These are phyloP conservation scores for Xestoiulus laeticollis DNA, from an alignment of 2,888 invertebrate species.

Conservation along the genomic window DNA sequence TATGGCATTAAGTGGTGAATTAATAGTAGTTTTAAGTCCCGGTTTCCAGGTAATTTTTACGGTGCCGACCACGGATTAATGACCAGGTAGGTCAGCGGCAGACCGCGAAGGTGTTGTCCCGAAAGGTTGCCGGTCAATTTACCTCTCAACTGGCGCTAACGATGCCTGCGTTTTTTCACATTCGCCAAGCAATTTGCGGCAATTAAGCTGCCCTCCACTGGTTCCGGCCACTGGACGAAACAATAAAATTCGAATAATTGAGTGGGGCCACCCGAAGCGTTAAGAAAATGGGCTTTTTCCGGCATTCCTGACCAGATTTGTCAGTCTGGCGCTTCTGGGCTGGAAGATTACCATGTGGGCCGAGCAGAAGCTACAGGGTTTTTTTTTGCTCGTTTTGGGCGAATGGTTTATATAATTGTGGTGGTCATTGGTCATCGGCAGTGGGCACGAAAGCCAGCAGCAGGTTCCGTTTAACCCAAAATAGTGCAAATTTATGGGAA, in stretches of 20 bases:
- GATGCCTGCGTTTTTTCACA: not conserved
- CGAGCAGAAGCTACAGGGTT: not conserved
- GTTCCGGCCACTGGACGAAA: not conserved
- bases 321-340: not conserved
- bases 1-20: not conserved
- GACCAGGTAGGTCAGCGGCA: not conserved
- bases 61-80: not conserved
- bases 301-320: not conserved
- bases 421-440: not conserved
- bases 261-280: not conserved
- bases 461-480: no score
- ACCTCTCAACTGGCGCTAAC: not conserved
- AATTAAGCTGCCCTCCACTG: not conserved
- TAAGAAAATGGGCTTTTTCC: not conserved
- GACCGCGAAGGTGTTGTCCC: not conserved
- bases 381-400: not conserved
- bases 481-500: no score
- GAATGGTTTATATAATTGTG: not conserved
- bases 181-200: not conserved
- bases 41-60: not conserved
- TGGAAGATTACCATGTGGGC: not conserved
- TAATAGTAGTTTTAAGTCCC: not conserved
- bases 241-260: not conserved
- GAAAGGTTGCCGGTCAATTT: not conserved
- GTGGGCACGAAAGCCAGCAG: no score